Base-by-base conservation (phyloP, 1,140 invertebrate species). In the Micrasema minimum region DNA sequence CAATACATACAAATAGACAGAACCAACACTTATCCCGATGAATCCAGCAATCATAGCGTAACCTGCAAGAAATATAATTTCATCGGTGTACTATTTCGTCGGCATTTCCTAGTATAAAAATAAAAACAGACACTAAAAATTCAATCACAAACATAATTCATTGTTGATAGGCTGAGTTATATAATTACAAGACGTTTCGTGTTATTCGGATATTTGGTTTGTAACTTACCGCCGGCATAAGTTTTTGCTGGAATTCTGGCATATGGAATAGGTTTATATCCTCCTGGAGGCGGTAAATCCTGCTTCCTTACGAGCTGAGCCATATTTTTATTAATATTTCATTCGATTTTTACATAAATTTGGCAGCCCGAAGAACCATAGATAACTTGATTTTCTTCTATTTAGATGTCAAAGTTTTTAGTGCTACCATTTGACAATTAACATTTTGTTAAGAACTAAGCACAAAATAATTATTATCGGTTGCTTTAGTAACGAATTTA, bases 261-360 rank as follows among this genome's bases (percentile, higher is more conserved):
- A 79, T 85, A 93, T 65, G 88, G 86, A 74, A 96, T 90, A 10
- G 90, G 87, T 74, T 87, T 87, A 81, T 94, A 96, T 55, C 94
- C 95, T 73, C 93, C 93, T 57, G 86, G 81, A 72, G 94, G 94
- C 77, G 95, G 94, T 86, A 96, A 85, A 85, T 96, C 95, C 82
- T 96, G 95, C 77, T 85, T 87, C 77, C 79, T 78, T 62, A 77
- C 79, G 70, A 79, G 77, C 77, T 75, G 78, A 76, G 77, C 76
- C 74, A 74, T 75, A 12, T 62, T 68, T 4, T 10, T 12, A 20
- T 37, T 37, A 38, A 2, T 22, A 23, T 37, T 35, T 35, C 9
- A 31, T 35, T n/a, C 9, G n/a, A 65, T 20, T 37, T 35, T 35
- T 12, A 5, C 45, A 45, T 45, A 38, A 20, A 45, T 46, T 48